Base-by-base conservation (phyloP, 1,140 invertebrate genomes). In the Drepana arcuata region DNA sequence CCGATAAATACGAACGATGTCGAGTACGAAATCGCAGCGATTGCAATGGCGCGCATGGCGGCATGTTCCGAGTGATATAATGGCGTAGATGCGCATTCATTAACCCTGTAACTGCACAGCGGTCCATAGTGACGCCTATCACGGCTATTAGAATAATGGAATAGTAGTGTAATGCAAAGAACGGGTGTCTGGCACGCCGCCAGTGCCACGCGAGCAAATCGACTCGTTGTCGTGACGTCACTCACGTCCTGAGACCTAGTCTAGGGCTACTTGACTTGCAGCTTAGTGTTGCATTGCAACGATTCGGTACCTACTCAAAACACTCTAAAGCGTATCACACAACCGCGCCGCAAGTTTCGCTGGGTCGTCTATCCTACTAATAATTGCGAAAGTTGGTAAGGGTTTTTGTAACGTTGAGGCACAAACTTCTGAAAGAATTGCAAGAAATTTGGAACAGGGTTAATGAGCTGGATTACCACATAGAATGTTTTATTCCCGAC, bases 121-220 rank as follows among this genome's bases (percentile, higher is more conserved):
- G 27, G 21, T 52, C 41, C 43, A 48, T 47, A 58, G 48, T 48
- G 41, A 48, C 47, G 35, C 48, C 42, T n/a, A n/a, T n/a, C n/a
- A n/a, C n/a, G n/a, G n/a, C n/a, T 62, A 58, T 58, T 58, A 58
- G 48, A 45, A 58, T 62, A 62, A 62, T 62, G 51, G 54, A 62
- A 58, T 62, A 58, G 37, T 54, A 51, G 48, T 54, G 61, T 65
- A 48, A 54, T 50, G 53, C 51, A 55, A 61, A 57, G 57, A 65
- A 60, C 55, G 50, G 52, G 31, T 39, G 46, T 50, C 61, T 65
- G 61, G 61, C 61, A 37, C 23, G 28, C 30, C 33, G 47, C 39
- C 48, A 50, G 34, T 15, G 40, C 24, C 33, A 18, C 25, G 14
- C 35, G 33, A 31, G 18, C 47, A 41, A 47, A 41, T 44, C 41